Percentiles rank a stretch among this genome's conserved stretches.
Evolutionary conservation across 2,113 vertebrate species (phyloP).

Genomic region (Pygoscelis antarcticus): DNA sequence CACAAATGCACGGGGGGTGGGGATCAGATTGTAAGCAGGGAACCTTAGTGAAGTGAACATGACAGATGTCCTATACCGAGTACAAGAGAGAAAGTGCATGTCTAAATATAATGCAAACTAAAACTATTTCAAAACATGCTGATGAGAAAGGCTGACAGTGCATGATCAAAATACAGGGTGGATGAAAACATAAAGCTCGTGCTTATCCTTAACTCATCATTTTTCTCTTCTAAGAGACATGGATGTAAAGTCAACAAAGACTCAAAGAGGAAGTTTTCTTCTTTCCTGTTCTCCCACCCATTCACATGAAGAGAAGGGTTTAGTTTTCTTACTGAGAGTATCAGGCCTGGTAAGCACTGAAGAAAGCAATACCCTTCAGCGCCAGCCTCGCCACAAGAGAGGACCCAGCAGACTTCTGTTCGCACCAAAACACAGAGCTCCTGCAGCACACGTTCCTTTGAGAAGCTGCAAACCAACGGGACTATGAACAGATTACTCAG

Average conservation of each 20-base stretch:
- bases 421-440: not conserved
- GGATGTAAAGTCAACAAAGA: not conserved
- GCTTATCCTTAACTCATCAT: not conserved
- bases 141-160: not conserved
- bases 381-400: not conserved
- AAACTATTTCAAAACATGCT: not conserved
- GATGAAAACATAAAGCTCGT: not conserved
- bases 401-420: not conserved
- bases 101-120: conserved; percentile 21
- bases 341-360: not conserved
- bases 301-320: not conserved
- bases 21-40: not conserved
- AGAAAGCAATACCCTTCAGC: not conserved
- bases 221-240: not conserved
- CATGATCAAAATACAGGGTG: not conserved
- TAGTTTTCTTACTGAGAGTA: not conserved
- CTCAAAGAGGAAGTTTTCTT: not conserved
- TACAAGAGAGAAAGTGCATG: not conserved
- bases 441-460: rapidly evolving
- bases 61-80: not conserved
- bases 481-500: not conserved
- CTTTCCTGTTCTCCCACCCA: not conserved
- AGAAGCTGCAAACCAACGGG: not conserved
- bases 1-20: not conserved
- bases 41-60: not conserved